Conservation (phyloP, 2,888 invertebrate genomes). For the Rotaria socialis region DNA sequence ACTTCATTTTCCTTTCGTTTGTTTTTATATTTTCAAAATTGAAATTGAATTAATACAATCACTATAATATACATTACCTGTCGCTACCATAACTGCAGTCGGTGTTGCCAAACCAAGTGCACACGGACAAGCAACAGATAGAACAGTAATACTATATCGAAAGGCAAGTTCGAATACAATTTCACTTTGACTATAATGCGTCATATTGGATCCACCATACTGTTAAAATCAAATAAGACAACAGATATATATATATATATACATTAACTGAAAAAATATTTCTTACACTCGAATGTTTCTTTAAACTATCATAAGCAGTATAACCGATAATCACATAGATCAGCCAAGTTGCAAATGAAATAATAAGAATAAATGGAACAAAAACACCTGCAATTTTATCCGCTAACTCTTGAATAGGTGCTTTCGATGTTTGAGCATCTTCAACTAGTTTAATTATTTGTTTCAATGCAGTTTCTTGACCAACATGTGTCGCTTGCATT, state of each 20-base stretch:
- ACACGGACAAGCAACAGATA: constrained; percentile 97
- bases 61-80: constrained; percentile 59
- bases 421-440: constrained; percentile 93
- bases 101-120: constrained; percentile 97
- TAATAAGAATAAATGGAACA: constrained; percentile 81
- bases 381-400: constrained; percentile 96
- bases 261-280: too few species aligned
- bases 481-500: constrained; percentile 86
- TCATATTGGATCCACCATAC: too few species aligned
- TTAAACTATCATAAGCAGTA: constrained; percentile 52
- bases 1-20: too few species aligned
- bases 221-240: too few species aligned
- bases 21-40: too few species aligned
- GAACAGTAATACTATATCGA: constrained; percentile 87
- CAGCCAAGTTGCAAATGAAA: constrained; percentile 77
- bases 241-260: too few species aligned
- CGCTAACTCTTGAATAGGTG: constrained; percentile 92
- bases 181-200: constrained; percentile 63
- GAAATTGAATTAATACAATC: too few species aligned
- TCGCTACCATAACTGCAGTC: constrained; percentile 93
- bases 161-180: constrained; percentile 87
- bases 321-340: constrained; percentile 80
- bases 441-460: constrained; percentile 92
- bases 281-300: constrained; percentile 34
- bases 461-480: constrained; percentile 86